phyloP scores from a whole-genome alignment of 2,113 vertebrate genomes.

The Scortum barcoo region DNA sequence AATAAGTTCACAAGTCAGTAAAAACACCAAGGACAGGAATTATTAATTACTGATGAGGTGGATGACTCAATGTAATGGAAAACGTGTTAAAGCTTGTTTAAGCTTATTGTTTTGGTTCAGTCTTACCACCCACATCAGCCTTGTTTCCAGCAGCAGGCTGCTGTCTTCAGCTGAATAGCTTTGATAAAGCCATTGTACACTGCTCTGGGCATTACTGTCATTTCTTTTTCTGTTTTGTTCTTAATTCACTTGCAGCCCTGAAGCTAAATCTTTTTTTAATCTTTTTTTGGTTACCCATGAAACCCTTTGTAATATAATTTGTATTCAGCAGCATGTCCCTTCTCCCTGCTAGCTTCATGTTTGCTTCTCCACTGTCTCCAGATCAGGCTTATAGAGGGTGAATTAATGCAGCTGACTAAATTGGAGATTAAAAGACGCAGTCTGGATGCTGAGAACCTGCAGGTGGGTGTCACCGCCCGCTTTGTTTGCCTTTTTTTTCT shows the following conservation, averaged over 20 bases:
- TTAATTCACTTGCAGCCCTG: neutral
- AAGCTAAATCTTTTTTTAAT: neutral
- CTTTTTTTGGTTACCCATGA: neutral
- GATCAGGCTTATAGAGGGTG: conserved; percentile 98
- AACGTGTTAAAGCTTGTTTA: no score
- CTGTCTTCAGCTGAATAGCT: no score
- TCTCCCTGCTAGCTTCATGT: conserved; percentile 61
- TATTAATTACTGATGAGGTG: no score
- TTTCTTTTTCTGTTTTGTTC: neutral
- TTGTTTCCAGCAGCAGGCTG: no score
- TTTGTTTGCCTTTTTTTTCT: conserved; percentile 18
- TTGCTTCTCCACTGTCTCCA: conserved; percentile 90
- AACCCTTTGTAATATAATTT: neutral
- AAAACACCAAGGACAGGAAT: no score
- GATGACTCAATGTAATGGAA: no score
- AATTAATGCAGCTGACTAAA: conserved; percentile 98
- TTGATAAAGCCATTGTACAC: no score
- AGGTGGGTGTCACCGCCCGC: conserved; percentile 88
- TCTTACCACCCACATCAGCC: no score
- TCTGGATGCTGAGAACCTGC: conserved; percentile 94
- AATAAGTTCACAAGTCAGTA: neutral
- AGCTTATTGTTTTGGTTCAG: no score
- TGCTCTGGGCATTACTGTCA: neutral
- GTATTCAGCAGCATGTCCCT: conserved; percentile 38
- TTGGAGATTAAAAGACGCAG: conserved; percentile 97